Evolutionary conservation across 1,140 invertebrate species (phyloP).

Genomic region (Ceratosolen solmsi): DNA sequence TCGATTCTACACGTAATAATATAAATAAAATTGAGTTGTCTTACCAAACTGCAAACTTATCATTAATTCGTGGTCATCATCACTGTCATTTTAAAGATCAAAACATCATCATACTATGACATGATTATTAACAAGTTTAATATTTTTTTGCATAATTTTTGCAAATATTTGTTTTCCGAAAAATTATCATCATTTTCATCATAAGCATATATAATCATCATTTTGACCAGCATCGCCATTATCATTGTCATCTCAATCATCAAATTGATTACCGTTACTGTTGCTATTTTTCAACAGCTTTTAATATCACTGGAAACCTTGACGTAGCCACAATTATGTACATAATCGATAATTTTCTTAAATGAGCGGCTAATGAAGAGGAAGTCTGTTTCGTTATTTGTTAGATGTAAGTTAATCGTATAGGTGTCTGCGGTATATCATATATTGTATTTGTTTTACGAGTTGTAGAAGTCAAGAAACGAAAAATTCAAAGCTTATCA

Average conservation of each 20-base stretch:
- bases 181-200: conserved; percentile 40
- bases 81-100: conserved; percentile 10
- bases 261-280: conserved; percentile 6
- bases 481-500: conserved; percentile 24
- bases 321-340: not conserved
- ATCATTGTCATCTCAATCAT: no score
- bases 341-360: conserved; percentile 8
- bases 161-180: conserved; percentile 2
- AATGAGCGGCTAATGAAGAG: not conserved
- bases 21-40: conserved; percentile 13
- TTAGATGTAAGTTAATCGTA: conserved; percentile 6
- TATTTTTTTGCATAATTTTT: conserved; percentile 26
- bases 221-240: conserved; percentile 9
- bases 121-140: not conserved
- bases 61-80: conserved; percentile 20
- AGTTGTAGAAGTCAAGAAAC: conserved; percentile 16
- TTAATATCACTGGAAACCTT: conserved; percentile 25
- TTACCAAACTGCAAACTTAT: not conserved
- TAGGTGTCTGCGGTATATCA: not conserved
- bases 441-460: conserved; percentile 4
- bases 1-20: no score
- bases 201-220: conserved; percentile 28
- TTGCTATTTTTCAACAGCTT: not conserved
- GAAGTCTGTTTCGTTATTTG: not conserved
- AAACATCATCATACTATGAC: conserved; percentile 11